Conservation (phyloP, 2,797 vertebrate genomes). For the Xenentodon cancila region DNA sequence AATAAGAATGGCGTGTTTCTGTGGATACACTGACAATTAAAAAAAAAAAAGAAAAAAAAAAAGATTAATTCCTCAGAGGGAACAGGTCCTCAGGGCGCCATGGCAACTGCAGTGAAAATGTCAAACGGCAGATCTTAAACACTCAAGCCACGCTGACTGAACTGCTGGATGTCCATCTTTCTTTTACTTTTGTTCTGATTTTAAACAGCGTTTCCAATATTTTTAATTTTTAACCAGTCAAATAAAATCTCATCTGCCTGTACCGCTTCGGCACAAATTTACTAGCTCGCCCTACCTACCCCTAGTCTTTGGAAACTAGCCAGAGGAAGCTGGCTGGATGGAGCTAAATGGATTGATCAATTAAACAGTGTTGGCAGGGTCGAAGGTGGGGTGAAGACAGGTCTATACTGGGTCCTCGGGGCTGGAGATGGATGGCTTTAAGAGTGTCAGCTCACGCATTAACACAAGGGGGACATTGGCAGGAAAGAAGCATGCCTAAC, state of each 20-base stretch:
- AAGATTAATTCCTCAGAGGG: constrained; percentile 47
- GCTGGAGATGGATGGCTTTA: constrained; percentile 35
- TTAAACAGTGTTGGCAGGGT: constrained; percentile 34
- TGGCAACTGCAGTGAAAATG: constrained; percentile 74
- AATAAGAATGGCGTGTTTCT: constrained; percentile 66
- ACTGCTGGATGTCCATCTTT: constrained; percentile 10
- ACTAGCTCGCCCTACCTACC: constrained; percentile 55
- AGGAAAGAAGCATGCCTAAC: constrained; percentile 8
- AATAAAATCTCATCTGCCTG: constrained; percentile 22
- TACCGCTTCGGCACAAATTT: constrained; percentile 47
- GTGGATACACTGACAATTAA: constrained; percentile 55
- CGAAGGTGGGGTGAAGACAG: constrained; percentile 3
- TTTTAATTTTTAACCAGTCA: constrained; percentile 8
- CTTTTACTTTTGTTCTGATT: constrained; percentile 16
- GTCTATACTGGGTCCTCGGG: constrained; percentile 20
- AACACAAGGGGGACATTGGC: constrained; percentile 27
- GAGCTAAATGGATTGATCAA: constrained; percentile 55
- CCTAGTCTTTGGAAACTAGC: constrained; percentile 50
- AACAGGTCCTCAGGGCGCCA: constrained; percentile 65
- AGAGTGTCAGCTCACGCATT: constrained; percentile 30
- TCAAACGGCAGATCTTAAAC: constrained; percentile 61
- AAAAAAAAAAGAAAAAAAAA: constrained; percentile 59
- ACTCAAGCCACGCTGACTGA: constrained; percentile 28
- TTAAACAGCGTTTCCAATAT: background rate
- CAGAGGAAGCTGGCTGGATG: constrained; percentile 33